Evolutionary conservation across 2,797 vertebrate genomes (phyloP).

Genomic region (Ctenopoma multispine): DNA sequence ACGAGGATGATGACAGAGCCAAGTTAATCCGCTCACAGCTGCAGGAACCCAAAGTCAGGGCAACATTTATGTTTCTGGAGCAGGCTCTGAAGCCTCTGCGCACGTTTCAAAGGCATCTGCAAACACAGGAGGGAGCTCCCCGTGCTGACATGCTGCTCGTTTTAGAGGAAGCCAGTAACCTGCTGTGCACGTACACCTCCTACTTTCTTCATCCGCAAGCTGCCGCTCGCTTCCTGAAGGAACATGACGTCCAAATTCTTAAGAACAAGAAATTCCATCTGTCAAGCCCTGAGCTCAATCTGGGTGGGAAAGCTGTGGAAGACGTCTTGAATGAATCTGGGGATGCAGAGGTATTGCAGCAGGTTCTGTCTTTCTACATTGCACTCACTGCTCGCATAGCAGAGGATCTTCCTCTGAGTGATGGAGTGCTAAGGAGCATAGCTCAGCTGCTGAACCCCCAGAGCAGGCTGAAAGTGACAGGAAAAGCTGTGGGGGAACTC

Average conservation of each 20-base stretch:
- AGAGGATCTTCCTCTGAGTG: constrained; percentile 73
- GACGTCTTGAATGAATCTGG: constrained; percentile 68
- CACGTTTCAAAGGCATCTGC: constrained; percentile 68
- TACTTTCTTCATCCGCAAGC: constrained; percentile 78
- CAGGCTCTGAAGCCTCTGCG: constrained; percentile 77
- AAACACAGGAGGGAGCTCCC: constrained; percentile 43
- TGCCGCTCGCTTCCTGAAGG: constrained; percentile 70
- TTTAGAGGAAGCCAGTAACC: constrained; percentile 73
- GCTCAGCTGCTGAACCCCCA: constrained; percentile 78
- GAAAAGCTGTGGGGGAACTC: constrained; percentile 67
- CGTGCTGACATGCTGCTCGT: constrained; percentile 67
- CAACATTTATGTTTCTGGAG: constrained; percentile 79
- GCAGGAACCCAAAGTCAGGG: constrained; percentile 77
- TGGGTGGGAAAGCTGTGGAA: constrained; percentile 69
- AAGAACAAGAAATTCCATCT: constrained; percentile 68
- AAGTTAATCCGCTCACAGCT: constrained; percentile 72
- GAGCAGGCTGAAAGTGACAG: constrained; percentile 61
- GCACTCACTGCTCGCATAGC: constrained; percentile 70
- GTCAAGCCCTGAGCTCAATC: constrained; percentile 53
- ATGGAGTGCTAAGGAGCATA: constrained; percentile 64
- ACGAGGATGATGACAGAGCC: constrained; percentile 60
- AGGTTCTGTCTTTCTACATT: constrained; percentile 75
- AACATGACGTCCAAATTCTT: constrained; percentile 67
- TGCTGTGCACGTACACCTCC: constrained; percentile 76
- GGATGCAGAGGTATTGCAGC: constrained; percentile 26